Evolutionary conservation across 2,888 invertebrate species (phyloP).

Genomic region (Atethmia centrago): DNA sequence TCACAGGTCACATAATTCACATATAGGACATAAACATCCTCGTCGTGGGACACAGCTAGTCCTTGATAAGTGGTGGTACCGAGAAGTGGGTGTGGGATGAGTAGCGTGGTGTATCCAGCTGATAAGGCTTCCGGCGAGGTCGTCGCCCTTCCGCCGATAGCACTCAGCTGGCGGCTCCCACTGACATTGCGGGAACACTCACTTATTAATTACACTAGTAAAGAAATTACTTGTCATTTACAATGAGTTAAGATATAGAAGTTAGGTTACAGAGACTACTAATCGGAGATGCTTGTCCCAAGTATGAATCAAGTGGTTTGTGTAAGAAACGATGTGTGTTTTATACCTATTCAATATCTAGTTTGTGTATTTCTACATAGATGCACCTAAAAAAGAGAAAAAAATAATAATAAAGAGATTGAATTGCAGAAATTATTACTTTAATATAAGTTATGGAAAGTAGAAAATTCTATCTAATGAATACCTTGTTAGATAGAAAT

Average conservation of each 20-base stretch:
- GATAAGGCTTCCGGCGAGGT: slow-evolving; percentile 85
- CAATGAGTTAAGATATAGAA: background rate
- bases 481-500: background rate
- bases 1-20: background rate
- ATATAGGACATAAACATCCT: slow-evolving; percentile 31
- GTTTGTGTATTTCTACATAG: background rate
- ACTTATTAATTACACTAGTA: slow-evolving; percentile 11
- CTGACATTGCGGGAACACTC: slow-evolving; percentile 49
- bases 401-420: background rate
- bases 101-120: slow-evolving; percentile 66
- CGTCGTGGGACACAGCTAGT: slow-evolving; percentile 43
- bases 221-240: slow-evolving; percentile 3
- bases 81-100: slow-evolving; percentile 68
- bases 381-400: too few species aligned
- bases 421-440: background rate
- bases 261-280: background rate
- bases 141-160: slow-evolving; percentile 85
- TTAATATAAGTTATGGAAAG: background rate
- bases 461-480: background rate
- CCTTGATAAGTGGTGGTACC: slow-evolving; percentile 58
- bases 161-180: slow-evolving; percentile 77
- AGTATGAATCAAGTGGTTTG: background rate
- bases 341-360: background rate
- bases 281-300: background rate
- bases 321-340: background rate